A percentile compares a stretch with the other conserved stretches of the same genome.
Evolutionary conservation across 1,140 invertebrate species (phyloP).

Genomic region (Drosophila triauraria): DNA sequence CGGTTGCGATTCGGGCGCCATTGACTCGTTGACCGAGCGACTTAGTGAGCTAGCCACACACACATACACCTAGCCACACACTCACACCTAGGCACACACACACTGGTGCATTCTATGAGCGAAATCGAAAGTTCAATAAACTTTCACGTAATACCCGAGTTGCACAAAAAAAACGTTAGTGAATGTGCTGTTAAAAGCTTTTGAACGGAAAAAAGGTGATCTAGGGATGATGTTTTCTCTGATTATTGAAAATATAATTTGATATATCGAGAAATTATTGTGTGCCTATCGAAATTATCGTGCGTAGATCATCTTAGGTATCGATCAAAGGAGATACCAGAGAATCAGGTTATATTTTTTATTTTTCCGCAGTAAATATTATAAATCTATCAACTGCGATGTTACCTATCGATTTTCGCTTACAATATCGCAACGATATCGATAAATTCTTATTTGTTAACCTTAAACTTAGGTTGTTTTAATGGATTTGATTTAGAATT

Average conservation of each 20-base stretch:
- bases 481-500: too few species aligned
- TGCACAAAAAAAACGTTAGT: slow-evolving; percentile 20
- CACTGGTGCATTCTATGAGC: slow-evolving; percentile 63
- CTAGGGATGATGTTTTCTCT: not conserved
- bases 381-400: too few species aligned
- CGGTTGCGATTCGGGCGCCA: slow-evolving; percentile 53
- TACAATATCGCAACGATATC: too few species aligned
- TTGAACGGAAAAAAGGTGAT: slow-evolving; percentile 1
- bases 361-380: too few species aligned
- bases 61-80: slow-evolving; percentile 9
- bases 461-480: too few species aligned
- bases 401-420: too few species aligned
- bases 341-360: too few species aligned
- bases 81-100: slow-evolving; percentile 8
- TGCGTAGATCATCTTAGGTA: too few species aligned
- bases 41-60: slow-evolving; percentile 61
- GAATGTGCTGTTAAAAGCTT: slow-evolving; percentile 10
- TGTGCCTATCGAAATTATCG: too few species aligned
- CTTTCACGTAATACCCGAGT: slow-evolving; percentile 76
- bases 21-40: slow-evolving; percentile 83
- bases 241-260: not conserved
- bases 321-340: too few species aligned
- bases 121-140: slow-evolving; percentile 84
- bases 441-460: too few species aligned
- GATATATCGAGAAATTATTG: not conserved